Percentiles rank a stretch among this genome's conserved stretches.
phyloP scores from a whole-genome alignment of 2,888 invertebrate species.

The Hypolimnas misippus region DNA sequence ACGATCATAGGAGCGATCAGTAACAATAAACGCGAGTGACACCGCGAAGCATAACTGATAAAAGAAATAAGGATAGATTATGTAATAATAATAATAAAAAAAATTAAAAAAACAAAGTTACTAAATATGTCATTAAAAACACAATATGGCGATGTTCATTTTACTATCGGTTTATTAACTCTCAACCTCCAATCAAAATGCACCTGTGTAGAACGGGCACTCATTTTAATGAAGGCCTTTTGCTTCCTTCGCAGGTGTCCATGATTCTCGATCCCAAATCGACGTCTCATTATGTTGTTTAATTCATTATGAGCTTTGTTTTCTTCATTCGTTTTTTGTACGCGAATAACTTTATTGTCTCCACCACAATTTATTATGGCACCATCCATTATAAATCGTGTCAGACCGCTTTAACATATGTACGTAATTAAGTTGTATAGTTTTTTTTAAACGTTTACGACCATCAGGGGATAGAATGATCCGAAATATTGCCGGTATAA shows the following conservation, averaged over 20 bases:
- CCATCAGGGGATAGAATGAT: slow-evolving; percentile 59
- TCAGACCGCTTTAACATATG: slow-evolving; percentile 75
- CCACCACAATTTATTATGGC: slow-evolving; percentile 69
- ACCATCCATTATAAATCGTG: slow-evolving; percentile 78
- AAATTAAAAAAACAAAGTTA: no score
- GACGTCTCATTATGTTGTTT: slow-evolving; percentile 75
- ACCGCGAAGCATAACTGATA: background rate
- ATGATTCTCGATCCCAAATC: slow-evolving; percentile 56
- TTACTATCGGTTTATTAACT: slow-evolving; percentile 50
- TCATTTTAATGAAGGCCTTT: slow-evolving; percentile 80
- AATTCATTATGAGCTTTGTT: slow-evolving; percentile 82
- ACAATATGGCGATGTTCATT: slow-evolving; percentile 50
- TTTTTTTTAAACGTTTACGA: slow-evolving; percentile 68
- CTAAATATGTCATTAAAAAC: slow-evolving; percentile 20
- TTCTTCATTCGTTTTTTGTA: slow-evolving; percentile 69
- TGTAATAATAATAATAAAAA: slow-evolving; percentile 1
- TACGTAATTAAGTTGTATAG: slow-evolving; percentile 80
- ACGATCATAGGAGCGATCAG: no score
- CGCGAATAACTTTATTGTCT: slow-evolving; percentile 74
- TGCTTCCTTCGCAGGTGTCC: slow-evolving; percentile 74
- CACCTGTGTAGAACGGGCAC: slow-evolving; percentile 66
- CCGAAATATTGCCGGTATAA: slow-evolving; percentile 48
- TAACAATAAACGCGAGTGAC: no score
- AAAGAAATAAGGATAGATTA: no score
- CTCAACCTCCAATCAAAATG: slow-evolving; percentile 61